Percentiles rank a stretch among this genome's conserved stretches.
These are phyloP conservation scores for Enteromius viviparus DNA, from an alignment of 2,797 vertebrate species.

Conservation along the genomic window DNA sequence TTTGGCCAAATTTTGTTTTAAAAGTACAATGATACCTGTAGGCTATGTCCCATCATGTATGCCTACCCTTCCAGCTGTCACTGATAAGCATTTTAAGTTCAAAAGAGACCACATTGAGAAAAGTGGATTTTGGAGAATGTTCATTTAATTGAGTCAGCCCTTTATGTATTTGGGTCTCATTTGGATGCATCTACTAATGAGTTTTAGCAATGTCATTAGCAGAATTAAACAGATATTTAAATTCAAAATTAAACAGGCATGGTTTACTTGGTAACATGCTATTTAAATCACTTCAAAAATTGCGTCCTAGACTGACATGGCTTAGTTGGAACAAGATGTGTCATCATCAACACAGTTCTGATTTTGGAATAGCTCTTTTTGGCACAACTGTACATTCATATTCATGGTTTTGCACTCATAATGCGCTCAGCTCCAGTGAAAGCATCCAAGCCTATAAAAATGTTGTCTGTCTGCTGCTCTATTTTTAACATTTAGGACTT, in stretches of 20 bases:
- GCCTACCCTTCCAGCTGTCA: background rate
- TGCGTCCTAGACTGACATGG: background rate
- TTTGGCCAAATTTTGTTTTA: constrained; percentile 9
- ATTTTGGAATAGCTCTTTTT: constrained; percentile 18
- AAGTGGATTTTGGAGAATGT: constrained; percentile 7
- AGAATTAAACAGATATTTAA: constrained; percentile 22
- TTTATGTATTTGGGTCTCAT: constrained; percentile 19
- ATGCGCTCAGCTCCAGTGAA: constrained; percentile 21
- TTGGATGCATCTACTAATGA: constrained; percentile 9
- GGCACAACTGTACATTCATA: constrained; percentile 32
- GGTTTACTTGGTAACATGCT: background rate
- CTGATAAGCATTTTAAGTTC: background rate
- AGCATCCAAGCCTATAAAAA: constrained; percentile 17
- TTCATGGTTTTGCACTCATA: constrained; percentile 36
- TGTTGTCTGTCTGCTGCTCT: constrained; percentile 48
- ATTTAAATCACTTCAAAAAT: constrained; percentile 14
- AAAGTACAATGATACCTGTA: background rate
- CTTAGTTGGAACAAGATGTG: constrained; percentile 27
- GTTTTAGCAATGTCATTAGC: constrained; percentile 19
- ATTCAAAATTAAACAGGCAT: background rate
- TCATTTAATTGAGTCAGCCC: background rate
- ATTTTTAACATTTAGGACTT: constrained; percentile 59
- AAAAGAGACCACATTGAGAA: background rate
- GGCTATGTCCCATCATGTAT: background rate
- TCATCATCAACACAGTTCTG: background rate